phyloP scores from a whole-genome alignment of 2,113 vertebrate genomes.

The Natator depressus region DNA sequence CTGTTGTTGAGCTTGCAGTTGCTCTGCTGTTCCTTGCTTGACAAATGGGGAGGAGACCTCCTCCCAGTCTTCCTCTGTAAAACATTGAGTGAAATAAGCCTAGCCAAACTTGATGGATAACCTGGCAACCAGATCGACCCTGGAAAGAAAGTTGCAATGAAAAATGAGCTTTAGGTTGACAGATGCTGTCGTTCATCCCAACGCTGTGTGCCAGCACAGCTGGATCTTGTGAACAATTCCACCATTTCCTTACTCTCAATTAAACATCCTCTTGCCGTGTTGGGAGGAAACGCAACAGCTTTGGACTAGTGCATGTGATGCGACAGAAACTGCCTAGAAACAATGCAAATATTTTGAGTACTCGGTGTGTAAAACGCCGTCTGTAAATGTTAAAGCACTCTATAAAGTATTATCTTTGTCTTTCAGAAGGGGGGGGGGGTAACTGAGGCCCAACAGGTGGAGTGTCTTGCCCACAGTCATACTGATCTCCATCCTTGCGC shows the following conservation, averaged over 20 bases:
- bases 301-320: background rate
- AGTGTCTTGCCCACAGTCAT: background rate
- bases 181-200: background rate
- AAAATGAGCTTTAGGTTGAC: background rate
- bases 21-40: background rate
- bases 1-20: background rate
- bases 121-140: background rate
- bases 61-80: accelerated
- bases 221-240: accelerated
- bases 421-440: background rate
- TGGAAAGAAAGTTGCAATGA: accelerated
- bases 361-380: background rate
- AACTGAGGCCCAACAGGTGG: background rate
- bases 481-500: background rate
- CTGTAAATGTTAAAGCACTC: background rate
- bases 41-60: accelerated
- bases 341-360: background rate
- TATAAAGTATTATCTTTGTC: background rate
- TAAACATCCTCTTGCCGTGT: background rate
- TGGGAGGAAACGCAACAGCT: background rate
- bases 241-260: background rate
- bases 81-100: background rate
- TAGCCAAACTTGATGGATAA: background rate
- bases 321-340: background rate
- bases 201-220: accelerated